These are phyloP conservation scores for Epinotia demarniana DNA, from an alignment of 2,888 invertebrate genomes.

Conservation along the genomic window DNA sequence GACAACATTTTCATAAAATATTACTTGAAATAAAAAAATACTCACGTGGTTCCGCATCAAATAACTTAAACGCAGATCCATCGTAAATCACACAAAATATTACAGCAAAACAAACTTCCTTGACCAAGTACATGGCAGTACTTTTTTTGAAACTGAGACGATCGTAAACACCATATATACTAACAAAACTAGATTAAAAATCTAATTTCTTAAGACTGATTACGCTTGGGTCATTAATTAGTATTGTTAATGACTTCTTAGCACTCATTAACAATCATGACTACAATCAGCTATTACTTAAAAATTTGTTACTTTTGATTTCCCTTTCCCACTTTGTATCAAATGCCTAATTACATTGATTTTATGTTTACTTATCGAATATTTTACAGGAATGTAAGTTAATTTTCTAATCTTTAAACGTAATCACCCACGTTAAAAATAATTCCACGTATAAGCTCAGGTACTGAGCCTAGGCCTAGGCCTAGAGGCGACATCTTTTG, in stretches of 20 bases:
- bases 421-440: too few species aligned
- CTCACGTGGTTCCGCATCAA: conserved; percentile 16
- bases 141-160: background rate
- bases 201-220: conserved; percentile 7
- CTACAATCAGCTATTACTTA: background rate
- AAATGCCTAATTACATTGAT: background rate
- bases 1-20: too few species aligned
- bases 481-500: too few species aligned
- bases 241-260: background rate
- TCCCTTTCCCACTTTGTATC: background rate
- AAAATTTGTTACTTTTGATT: background rate
- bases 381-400: too few species aligned
- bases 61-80: conserved; percentile 15
- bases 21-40: background rate
- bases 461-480: too few species aligned
- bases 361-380: too few species aligned
- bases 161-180: background rate
- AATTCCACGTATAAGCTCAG: too few species aligned
- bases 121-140: background rate
- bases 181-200: conserved; percentile 8
- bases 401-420: too few species aligned
- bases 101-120: background rate
- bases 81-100: background rate
- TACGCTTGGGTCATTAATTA: background rate
- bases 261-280: background rate